These are phyloP conservation scores for Bucorvus abyssinicus DNA, from an alignment of 2,797 vertebrate species.

Conservation along the genomic window DNA sequence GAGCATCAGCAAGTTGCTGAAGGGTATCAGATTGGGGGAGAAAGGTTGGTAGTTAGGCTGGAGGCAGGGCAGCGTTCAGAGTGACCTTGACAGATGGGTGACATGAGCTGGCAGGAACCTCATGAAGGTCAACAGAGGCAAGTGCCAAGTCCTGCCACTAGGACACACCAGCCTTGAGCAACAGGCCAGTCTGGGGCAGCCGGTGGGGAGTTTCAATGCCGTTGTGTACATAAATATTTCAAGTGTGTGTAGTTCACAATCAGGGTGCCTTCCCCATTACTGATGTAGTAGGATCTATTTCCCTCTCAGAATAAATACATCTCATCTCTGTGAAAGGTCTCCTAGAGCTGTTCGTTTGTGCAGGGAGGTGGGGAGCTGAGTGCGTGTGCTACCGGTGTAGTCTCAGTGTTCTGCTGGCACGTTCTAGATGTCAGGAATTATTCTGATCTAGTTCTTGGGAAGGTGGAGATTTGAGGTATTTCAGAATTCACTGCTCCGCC, in stretches of 20 bases:
- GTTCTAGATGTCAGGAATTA: not conserved
- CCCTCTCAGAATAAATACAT: not conserved
- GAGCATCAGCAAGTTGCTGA: not conserved
- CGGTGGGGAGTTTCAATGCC: not conserved
- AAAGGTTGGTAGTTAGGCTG: not conserved
- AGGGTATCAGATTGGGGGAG: not conserved
- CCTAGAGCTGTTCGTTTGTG: too few relatives aligned
- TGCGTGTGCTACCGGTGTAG: fast-evolving
- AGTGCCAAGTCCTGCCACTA: not conserved
- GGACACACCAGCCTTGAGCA: not conserved
- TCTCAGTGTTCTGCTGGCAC: not conserved
- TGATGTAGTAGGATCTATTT: not conserved
- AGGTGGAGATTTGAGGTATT: not conserved
- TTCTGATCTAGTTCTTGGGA: not conserved
- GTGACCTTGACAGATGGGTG: not conserved
- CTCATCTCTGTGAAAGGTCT: not conserved
- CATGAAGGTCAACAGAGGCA: not conserved
- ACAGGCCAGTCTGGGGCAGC: not conserved
- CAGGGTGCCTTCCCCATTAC: not conserved
- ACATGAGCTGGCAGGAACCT: not conserved
- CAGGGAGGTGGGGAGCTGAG: not conserved
- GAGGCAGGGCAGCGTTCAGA: not conserved
- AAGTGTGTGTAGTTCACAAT: not conserved
- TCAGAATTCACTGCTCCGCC: not conserved
- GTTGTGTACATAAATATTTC: not conserved